These are phyloP conservation scores for Taurulus bubalis DNA, from an alignment of 2,113 vertebrate genomes.

Conservation along the genomic window DNA sequence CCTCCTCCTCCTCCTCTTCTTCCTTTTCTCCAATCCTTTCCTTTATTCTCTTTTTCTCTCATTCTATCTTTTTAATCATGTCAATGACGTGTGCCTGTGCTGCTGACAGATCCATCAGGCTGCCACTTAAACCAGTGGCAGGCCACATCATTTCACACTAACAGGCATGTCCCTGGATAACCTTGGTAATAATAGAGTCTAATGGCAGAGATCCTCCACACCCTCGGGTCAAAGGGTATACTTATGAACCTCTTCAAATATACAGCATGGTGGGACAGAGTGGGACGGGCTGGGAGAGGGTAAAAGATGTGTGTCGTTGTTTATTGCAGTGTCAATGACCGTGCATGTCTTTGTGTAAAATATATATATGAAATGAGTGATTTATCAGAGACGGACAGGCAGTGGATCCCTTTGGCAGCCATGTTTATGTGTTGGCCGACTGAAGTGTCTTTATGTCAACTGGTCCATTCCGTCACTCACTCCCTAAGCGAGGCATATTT, in stretches of 20 bases:
- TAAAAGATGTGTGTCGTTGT: not conserved
- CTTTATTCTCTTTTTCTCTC: slow-evolving; percentile 41
- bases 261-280: slow-evolving; percentile 1
- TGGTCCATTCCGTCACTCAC: slow-evolving; percentile 14
- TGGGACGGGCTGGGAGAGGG: not conserved
- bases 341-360: not conserved
- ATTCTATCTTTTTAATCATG: slow-evolving; percentile 56
- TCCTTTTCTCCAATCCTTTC: slow-evolving; percentile 1
- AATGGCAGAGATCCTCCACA: slow-evolving; percentile 59
- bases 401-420: slow-evolving; percentile 26
- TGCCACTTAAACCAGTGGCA: slow-evolving; percentile 67
- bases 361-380: slow-evolving; percentile 10
- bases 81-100: slow-evolving; percentile 33
- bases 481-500: slow-evolving; percentile 17
- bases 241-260: slow-evolving; percentile 46
- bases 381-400: slow-evolving; percentile 65
- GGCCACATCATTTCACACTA: slow-evolving; percentile 67
- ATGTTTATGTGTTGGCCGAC: slow-evolving; percentile 32
- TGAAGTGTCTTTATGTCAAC: slow-evolving; percentile 47
- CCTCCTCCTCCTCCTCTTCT: slow-evolving; percentile 14
- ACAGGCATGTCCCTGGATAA: slow-evolving; percentile 69
- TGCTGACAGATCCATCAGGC: slow-evolving; percentile 73
- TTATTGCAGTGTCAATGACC: not conserved
- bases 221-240: slow-evolving; percentile 61
- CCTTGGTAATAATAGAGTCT: slow-evolving; percentile 75